Conservation (phyloP, 2,888 invertebrate genomes). For the Ceriagrion tenellum region DNA sequence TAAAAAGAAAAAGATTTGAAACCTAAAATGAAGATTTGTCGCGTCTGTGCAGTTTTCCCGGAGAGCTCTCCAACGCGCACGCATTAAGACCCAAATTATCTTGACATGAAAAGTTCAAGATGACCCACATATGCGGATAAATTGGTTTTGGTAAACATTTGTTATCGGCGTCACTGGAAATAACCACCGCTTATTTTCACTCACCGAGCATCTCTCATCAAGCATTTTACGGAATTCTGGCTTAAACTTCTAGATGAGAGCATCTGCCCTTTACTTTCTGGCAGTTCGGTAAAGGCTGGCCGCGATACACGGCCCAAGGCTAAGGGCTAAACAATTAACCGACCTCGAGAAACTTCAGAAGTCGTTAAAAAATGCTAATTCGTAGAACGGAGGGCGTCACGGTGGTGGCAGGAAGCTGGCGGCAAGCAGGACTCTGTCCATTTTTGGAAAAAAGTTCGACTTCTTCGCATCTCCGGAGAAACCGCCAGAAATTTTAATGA, state of each 20-base stretch:
- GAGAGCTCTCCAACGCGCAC: no score
- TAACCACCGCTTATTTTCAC: background rate
- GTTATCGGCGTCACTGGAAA: background rate
- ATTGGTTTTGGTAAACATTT: no score
- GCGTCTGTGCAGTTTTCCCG: no score
- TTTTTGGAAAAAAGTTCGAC: background rate
- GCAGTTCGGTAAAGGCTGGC: background rate
- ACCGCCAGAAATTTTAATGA: background rate
- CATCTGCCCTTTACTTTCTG: background rate
- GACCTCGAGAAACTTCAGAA: background rate
- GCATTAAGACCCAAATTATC: no score
- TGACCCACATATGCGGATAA: no score
- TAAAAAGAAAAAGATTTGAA: no score
- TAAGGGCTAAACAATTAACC: background rate
- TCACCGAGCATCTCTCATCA: background rate
- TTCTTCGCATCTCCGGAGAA: background rate
- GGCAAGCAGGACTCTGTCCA: background rate
- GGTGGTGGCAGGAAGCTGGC: background rate
- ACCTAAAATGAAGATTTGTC: no score
- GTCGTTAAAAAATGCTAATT: conserved; percentile 22
- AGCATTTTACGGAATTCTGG: background rate
- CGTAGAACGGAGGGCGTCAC: background rate
- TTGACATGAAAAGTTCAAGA: no score
- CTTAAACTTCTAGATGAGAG: background rate
- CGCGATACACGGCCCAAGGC: background rate